Conservation (phyloP, 2,888 invertebrate genomes). For the Dasypogon diadema region DNA sequence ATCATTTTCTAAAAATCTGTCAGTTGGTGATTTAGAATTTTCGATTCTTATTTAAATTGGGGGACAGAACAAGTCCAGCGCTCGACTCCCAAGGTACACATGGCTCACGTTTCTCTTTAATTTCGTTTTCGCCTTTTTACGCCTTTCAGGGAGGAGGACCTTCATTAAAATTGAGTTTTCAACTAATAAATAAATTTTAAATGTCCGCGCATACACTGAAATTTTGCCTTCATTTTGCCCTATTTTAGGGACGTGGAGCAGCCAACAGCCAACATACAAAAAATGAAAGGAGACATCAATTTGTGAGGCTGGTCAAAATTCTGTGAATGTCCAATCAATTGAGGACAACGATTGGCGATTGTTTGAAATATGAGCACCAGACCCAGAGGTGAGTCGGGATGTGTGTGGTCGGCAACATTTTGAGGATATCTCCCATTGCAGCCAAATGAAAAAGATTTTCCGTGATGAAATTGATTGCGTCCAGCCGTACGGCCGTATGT, state of each 20-base stretch:
- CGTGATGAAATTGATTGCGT: constrained; percentile 47
- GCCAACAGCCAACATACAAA: background rate
- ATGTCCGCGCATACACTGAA: constrained; percentile 15
- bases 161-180: constrained; percentile 67
- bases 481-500: constrained; percentile 50
- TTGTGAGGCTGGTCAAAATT: constrained; percentile 56
- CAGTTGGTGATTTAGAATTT: constrained; percentile 68
- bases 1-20: constrained; percentile 55
- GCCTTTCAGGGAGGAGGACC: constrained; percentile 53
- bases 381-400: constrained; percentile 1
- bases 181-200: constrained; percentile 65
- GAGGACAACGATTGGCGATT: constrained; percentile 52
- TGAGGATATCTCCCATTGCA: constrained; percentile 21
- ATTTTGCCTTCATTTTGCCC: background rate
- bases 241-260: constrained; percentile 10
- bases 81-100: constrained; percentile 1
- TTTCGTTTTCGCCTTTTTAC: constrained; percentile 9
- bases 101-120: constrained; percentile 37
- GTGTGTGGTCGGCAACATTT: constrained; percentile 49
- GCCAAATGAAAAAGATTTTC: constrained; percentile 22
- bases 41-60: constrained; percentile 70
- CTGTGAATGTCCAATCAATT: constrained; percentile 57
- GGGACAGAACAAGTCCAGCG: background rate
- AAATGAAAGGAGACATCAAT: constrained; percentile 54
- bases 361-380: constrained; percentile 54